Evolutionary conservation across 2,888 invertebrate species (phyloP).

Genomic region (Stomorhina lunata): DNA sequence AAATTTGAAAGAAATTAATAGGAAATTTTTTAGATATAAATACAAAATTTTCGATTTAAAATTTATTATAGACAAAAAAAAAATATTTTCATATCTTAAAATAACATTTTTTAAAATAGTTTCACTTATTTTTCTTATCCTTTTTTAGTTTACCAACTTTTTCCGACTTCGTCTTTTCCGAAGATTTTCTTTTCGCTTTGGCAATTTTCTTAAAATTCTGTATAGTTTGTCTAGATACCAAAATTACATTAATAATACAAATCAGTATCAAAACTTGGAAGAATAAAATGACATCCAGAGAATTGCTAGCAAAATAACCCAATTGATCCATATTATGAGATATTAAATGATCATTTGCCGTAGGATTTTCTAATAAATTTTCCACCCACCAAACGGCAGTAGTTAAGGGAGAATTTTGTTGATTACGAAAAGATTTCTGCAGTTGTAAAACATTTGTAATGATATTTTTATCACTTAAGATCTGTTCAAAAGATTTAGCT

Average conservation of each 20-base stretch:
- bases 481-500: neutral
- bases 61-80: too few species aligned
- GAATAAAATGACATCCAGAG: constrained; percentile 27
- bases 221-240: constrained; percentile 14
- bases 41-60: too few species aligned
- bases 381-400: constrained; percentile 53
- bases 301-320: neutral
- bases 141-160: constrained; percentile 8
- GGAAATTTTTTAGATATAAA: too few species aligned
- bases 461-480: neutral
- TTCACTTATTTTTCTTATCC: constrained; percentile 20
- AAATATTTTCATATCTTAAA: too few species aligned
- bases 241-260: constrained; percentile 14
- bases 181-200: neutral
- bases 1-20: too few species aligned
- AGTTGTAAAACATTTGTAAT: neutral
- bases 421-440: neutral
- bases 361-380: constrained; percentile 23
- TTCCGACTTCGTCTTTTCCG: neutral
- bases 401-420: constrained; percentile 28
- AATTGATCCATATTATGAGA: neutral
- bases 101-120: too few species aligned
- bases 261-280: constrained; percentile 25
- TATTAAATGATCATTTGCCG: constrained; percentile 29
- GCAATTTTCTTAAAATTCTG: constrained; percentile 6